A percentile compares a stretch with the other conserved stretches of the same genome.
phyloP scores from a whole-genome alignment of 1,140 invertebrate species.

The Plutomurus gul region DNA sequence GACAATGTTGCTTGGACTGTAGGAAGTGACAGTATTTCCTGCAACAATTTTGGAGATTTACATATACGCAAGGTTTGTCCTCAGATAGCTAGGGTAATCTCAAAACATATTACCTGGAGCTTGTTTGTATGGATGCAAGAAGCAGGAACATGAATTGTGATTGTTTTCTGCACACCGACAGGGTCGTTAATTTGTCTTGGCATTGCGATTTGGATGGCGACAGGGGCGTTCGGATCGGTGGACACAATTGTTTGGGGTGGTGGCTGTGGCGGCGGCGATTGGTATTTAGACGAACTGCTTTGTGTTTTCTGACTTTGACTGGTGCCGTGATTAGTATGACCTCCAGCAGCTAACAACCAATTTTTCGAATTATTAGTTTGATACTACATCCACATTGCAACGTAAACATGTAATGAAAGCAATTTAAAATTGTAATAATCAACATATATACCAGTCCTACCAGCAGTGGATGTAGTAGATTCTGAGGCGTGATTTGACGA shows the following conservation, averaged over 20 bases:
- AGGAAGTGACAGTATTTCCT: conserved; percentile 71
- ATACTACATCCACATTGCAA: no score
- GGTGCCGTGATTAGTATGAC: conserved; percentile 23
- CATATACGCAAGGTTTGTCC: not conserved
- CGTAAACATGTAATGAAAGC: no score
- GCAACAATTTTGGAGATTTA: not conserved
- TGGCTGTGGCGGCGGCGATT: conserved; percentile 9
- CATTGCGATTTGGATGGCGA: conserved; percentile 68
- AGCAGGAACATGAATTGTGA: conserved; percentile 83
- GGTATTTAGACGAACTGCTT: not conserved
- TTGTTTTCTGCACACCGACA: conserved; percentile 66
- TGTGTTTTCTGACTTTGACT: not conserved
- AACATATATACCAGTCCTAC: not conserved
- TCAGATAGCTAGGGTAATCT: not conserved
- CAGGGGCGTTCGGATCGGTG: conserved; percentile 51
- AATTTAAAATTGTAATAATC: no score
- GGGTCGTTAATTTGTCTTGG: conserved; percentile 70
- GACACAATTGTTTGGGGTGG: conserved; percentile 23
- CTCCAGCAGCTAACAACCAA: not conserved
- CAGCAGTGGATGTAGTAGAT: conserved; percentile 2
- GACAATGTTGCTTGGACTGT: conserved; percentile 84
- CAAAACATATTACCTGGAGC: conserved; percentile 42
- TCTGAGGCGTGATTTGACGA: conserved; percentile 56
- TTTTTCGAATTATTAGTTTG: no score
- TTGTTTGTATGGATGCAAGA: conserved; percentile 68